Evolutionary conservation across 2,113 vertebrate species (phyloP).

Genomic region (Rhinolophus ferrumequinum): DNA sequence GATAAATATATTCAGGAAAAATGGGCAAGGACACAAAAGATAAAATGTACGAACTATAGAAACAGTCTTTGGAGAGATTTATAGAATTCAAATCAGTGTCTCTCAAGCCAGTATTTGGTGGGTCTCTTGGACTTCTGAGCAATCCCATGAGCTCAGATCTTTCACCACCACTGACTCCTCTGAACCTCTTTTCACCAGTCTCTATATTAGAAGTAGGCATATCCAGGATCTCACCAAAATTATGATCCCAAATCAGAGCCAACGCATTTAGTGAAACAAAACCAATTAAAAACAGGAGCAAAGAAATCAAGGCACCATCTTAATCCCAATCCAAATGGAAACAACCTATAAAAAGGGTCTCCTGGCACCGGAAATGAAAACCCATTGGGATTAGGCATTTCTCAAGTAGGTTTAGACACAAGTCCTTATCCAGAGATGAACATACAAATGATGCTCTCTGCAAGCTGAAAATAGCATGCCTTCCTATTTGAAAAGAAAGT

Average conservation of each 20-base stretch:
- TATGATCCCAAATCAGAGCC: not conserved
- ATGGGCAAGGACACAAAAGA: not conserved
- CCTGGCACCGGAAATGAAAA: not conserved
- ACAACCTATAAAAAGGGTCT: not conserved
- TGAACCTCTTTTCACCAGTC: not conserved
- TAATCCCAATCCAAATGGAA: not conserved
- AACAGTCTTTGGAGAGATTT: not conserved
- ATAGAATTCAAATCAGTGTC: not conserved
- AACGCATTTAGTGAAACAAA: not conserved
- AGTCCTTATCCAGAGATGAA: not conserved
- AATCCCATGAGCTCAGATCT: not conserved
- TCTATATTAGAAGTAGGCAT: not conserved
- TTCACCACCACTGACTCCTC: not conserved
- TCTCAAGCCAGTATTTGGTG: not conserved
- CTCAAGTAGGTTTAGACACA: not conserved
- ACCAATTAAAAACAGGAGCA: not conserved
- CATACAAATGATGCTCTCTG: not conserved
- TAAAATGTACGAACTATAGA: not conserved
- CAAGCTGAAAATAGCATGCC: not conserved
- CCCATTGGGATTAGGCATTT: not conserved
- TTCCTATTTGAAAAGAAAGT: not conserved
- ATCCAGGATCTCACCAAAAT: not conserved
- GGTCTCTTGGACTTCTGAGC: not conserved
- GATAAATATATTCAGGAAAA: not conserved
- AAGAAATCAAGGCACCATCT: not conserved